Base-by-base conservation (phyloP, 2,888 invertebrate genomes). In the Limenitis camilla region DNA sequence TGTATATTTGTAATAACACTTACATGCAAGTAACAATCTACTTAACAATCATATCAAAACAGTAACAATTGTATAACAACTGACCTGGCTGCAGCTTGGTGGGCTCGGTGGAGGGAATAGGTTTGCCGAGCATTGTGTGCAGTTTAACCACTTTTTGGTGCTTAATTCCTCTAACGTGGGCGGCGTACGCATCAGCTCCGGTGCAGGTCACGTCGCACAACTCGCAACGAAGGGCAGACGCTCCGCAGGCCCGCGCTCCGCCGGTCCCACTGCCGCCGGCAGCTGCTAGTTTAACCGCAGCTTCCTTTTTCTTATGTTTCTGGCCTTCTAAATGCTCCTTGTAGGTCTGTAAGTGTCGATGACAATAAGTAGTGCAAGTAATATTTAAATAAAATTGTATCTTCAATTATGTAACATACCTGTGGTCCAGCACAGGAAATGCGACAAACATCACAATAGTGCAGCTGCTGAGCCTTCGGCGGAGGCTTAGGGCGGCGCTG, bases 371-470 rank as follows among this genome's bases (percentile, higher is more conserved):
- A 19, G 3, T 19, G 19, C 3, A 19, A 19, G 19, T 19, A 19
- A 19, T 19, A 19, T 19, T 19, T 19, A 19, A 19, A 19, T 19
- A 19, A 19, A 19, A 2, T 19, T 19, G 19, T 19, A 3, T 19
- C 3, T 19, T 19, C 19, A 19, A n/a, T 31, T 19, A 5, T 0
- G 19, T 8, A 7, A 27, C 45, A 0, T 59, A 92, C 92, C 90
- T 96, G 96, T 4, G 96, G 96, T 0, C 97, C 97, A 60, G 96
- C 97, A 81, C 97, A 98, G 72, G 97, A 98, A 71, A 99, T 98
- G 84, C 99, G 98, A 85, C 99, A 99, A 9, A 98, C 97, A 80
- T 99, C 98, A 78, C 99, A 99, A 84, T 98, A 99, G 82, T 98
- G 98, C 61, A 98, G 88, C 74, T 97, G 96, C 76, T 96, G 96